Evolutionary conservation across 2,797 vertebrate species (phyloP), one percentile per base, ranked within the genome.

Genomic region (Hydrocynus forskahlii): DNA sequence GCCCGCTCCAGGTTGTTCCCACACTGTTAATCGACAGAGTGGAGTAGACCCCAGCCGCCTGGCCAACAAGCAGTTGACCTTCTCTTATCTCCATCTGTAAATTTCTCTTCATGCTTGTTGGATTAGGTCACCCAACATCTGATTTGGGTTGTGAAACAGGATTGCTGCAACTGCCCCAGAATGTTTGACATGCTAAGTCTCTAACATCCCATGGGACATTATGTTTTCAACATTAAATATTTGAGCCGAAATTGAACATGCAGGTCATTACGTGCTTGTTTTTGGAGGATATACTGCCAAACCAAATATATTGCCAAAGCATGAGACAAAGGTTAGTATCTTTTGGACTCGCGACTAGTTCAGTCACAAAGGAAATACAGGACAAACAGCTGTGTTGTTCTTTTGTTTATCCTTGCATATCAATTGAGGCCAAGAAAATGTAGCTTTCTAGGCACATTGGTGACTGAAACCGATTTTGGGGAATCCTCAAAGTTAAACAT

Each of bases 11-110:
- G 54, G n/a, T 66, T 17, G 43, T 68, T 77, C 68, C 71, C 59
- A 52, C 67, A 64, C 69, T 69, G 45, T 76, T 83, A 55, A 83
- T 75, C 63, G 40, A 78, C 78, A 63, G 60, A 50, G 54, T 5
- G 6, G 45, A 73, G 69, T 54, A 50, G 69, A 76, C 45, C 76
- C 72, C 68, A 75, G 59, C 50, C 72, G 38, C 63, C 21, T 45
- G 23, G 68, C 69, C 86, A 87, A 85, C 86, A 87, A 85, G 81
- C 50, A 21, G 72, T 67, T 77, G 77, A 80, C 82, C 80, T 64
- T n/a, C 66, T 52, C 85, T 85, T 83, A 86, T 86, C 83, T 75
- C 60, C 54, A 43, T 74, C 54, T 83, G 69, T 60, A 69, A 52
- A 85, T 81, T 55, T 78, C 59, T 70, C 78, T 77, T 55, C 64